These are phyloP conservation scores for Caenorhabditis sp. DNA, from an alignment of 2,888 invertebrate species.

Conservation along the genomic window DNA sequence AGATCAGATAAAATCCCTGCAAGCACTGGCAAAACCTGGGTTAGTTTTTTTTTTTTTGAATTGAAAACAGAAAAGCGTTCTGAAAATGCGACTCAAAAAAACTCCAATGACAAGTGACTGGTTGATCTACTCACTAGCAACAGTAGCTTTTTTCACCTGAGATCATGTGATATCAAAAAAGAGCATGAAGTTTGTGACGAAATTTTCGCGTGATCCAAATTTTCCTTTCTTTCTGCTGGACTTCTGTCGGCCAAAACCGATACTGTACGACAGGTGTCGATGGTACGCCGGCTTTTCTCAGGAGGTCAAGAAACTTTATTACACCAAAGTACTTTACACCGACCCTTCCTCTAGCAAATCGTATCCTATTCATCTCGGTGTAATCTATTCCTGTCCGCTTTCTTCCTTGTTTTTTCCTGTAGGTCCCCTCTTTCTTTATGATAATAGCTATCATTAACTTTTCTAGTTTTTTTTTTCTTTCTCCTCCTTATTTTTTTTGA, in stretches of 20 bases:
- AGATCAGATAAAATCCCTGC: slow-evolving; percentile 48
- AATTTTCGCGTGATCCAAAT: too few relatives aligned
- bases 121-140: slow-evolving; percentile 21
- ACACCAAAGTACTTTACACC: slow-evolving; percentile 51
- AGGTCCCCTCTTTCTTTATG: slow-evolving; percentile 20
- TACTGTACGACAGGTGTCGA: slow-evolving; percentile 6
- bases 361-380: slow-evolving; percentile 37
- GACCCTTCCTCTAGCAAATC: slow-evolving; percentile 37
- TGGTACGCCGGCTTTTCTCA: not conserved
- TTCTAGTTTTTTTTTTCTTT: slow-evolving; percentile 14
- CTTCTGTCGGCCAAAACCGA: not conserved
- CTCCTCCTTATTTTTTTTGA: slow-evolving; percentile 15
- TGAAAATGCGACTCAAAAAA: slow-evolving; percentile 21
- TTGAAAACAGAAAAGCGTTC: slow-evolving; percentile 12
- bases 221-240: too few relatives aligned
- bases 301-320: slow-evolving; percentile 29
- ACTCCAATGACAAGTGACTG: slow-evolving; percentile 33
- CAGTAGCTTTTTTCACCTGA: not conserved
- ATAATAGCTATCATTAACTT: slow-evolving; percentile 1
- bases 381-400: slow-evolving; percentile 35
- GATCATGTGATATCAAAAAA: too few relatives aligned
- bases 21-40: slow-evolving; percentile 44
- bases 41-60: slow-evolving; percentile 33
- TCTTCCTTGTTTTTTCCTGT: slow-evolving; percentile 6
- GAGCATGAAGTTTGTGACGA: too few relatives aligned